These are phyloP conservation scores for Odontamblyopus rebecca DNA, from an alignment of 2,797 vertebrate species.

Conservation along the genomic window DNA sequence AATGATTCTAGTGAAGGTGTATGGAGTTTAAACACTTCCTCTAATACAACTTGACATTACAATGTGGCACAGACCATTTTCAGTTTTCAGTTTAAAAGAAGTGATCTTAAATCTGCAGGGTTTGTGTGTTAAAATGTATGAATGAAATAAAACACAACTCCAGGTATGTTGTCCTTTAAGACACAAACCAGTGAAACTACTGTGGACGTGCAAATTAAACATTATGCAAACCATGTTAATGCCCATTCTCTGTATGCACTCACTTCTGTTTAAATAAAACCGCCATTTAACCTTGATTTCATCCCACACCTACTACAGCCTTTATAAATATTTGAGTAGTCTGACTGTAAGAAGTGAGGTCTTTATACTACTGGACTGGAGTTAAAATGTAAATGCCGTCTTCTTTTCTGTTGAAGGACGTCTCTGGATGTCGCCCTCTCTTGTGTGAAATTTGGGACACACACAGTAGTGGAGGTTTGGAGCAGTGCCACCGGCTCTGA, in stretches of 20 bases:
- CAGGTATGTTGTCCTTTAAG: too few species aligned
- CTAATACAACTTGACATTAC: too few species aligned
- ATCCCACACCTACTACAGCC: background rate
- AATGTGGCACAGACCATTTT: too few species aligned
- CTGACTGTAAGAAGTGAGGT: slow-evolving; percentile 7
- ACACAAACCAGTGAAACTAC: too few species aligned
- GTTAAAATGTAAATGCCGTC: slow-evolving; percentile 26
- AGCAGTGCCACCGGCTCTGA: slow-evolving; percentile 63
- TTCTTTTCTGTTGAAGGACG: slow-evolving; percentile 65
- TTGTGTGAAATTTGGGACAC: slow-evolving; percentile 50
- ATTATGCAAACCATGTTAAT: background rate
- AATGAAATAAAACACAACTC: too few species aligned
- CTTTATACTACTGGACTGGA: slow-evolving; percentile 23
- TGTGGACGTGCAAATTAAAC: background rate
- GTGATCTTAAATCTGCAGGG: too few species aligned
- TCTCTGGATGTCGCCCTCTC: slow-evolving; percentile 43
- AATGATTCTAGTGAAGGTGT: too few species aligned
- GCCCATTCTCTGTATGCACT: background rate
- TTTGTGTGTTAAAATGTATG: too few species aligned
- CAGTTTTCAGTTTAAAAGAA: too few species aligned
- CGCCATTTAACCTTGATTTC: slow-evolving; percentile 8
- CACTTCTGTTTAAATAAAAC: background rate
- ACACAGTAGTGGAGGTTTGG: slow-evolving; percentile 40
- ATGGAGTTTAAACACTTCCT: too few species aligned
- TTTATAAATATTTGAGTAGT: slow-evolving; percentile 10